Percentiles rank a stretch among this genome's conserved stretches.
Evolutionary conservation across 92 coral and sea anemone genomes (phyloP).

Genomic region (Heliopora coerulea): DNA sequence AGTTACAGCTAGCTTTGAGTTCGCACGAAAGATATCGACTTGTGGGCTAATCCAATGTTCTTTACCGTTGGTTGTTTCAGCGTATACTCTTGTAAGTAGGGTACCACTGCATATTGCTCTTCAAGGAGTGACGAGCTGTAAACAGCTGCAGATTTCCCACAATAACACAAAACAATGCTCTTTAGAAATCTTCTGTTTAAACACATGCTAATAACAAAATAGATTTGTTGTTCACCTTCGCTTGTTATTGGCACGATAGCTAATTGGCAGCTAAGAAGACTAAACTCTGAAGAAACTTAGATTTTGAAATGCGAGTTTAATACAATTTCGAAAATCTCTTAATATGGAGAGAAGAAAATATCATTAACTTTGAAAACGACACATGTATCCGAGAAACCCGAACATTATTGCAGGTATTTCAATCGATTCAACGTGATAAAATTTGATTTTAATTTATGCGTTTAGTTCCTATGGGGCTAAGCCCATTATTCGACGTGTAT

Average conservation of each 20-base stretch:
- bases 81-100: background rate
- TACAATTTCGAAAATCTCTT: too few relatives aligned
- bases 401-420: background rate
- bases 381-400: background rate
- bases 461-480: background rate
- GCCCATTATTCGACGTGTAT: background rate
- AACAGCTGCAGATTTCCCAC: conserved; percentile 29
- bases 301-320: background rate
- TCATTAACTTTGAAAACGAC: too few relatives aligned
- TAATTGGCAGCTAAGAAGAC: conserved; percentile 12
- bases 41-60: background rate
- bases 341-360: too few relatives aligned
- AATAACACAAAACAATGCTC: conserved; percentile 5
- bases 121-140: background rate
- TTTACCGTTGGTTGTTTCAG: too few relatives aligned
- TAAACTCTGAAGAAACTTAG: conserved; percentile 1
- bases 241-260: conserved; percentile 15
- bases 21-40: background rate
- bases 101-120: conserved; percentile 15
- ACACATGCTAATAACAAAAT: conserved; percentile 11
- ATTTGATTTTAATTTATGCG: conserved; percentile 27
- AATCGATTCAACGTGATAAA: background rate
- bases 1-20: background rate
- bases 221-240: background rate
- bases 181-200: conserved; percentile 9